These are phyloP conservation scores for Erethizon dorsatum DNA, from an alignment of 2,797 vertebrate genomes.

Conservation along the genomic window DNA sequence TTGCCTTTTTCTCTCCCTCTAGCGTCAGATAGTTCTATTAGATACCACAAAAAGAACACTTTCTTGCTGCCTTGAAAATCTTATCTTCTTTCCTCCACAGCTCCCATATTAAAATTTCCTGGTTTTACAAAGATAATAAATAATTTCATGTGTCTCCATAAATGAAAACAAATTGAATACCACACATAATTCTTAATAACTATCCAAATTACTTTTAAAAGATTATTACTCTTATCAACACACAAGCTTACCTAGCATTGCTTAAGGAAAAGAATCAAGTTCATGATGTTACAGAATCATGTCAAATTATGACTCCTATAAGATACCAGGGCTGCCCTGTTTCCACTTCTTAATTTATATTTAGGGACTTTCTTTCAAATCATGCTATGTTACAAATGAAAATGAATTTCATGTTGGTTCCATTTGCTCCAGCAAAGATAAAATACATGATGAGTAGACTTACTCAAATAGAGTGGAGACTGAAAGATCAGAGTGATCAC, in stretches of 20 bases:
- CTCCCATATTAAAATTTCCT: not conserved
- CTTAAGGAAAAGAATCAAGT: conserved; percentile 17
- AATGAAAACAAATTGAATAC: conserved; percentile 49
- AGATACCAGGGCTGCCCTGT: not conserved
- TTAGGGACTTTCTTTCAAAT: conserved; percentile 39
- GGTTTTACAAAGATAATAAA: conserved; percentile 47
- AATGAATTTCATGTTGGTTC: not conserved
- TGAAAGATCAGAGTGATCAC: not conserved
- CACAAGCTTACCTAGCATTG: not conserved
- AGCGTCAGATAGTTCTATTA: not conserved
- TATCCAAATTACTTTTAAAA: conserved; percentile 26
- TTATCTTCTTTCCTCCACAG: not conserved
- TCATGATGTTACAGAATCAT: not conserved
- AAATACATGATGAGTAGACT: not conserved
- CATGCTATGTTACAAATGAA: conserved; percentile 40
- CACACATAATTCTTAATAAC: conserved; percentile 30
- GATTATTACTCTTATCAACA: conserved; percentile 29
- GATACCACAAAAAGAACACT: not conserved
- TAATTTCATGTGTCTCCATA: not conserved
- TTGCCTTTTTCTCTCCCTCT: not conserved
- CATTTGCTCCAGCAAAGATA: conserved; percentile 44
- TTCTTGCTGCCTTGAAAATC: conserved; percentile 35
- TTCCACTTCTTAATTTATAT: conserved; percentile 48
- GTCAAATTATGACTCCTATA: not conserved
- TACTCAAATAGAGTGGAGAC: not conserved